Base-by-base conservation (phyloP, 1,140 invertebrate genomes). In the Drosophila aff. region DNA sequence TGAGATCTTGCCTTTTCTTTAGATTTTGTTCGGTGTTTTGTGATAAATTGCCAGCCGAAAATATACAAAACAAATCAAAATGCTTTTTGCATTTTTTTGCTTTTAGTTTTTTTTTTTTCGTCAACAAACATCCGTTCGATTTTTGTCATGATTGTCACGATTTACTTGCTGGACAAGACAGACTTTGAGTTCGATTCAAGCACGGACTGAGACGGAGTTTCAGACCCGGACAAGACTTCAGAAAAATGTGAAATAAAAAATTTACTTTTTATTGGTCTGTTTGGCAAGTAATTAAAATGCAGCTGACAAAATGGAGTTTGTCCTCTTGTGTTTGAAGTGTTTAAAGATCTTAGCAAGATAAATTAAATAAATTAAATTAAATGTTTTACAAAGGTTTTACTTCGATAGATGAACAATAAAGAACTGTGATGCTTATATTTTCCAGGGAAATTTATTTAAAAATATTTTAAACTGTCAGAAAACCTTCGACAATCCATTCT, bases 131-230 rank as follows among this genome's bases (percentile, higher is more conserved):
- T 80, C 76, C 83, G 80, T 86, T 85, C 81, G 79, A 85, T 82
- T 73, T 73, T 89, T 81, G 73, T 72, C 85, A 89, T 90, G 87
- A 89, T 90, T 89, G 84, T 89, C 84, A 90, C 84, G 84, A 89
- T 90, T 89, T 78, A 62, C 58, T 74, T 71, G 80, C 80, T 67
- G 80, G 61, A 81, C 83, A 80, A 68, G 67, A 69, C 76, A 76
- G 62, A 72, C 61, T 62, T 33, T 31, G 47, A 61, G 61, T 82
- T 46, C 55, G 46, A 68, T 67, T 69, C 53, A 59, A 40, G 28
- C 65, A 26, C 23, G 10, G 50, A 36, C 26, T 16, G 41, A 40
- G 26, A n/a, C 18, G n/a, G 21, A 26, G 44, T 31, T 52, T 23
- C 26, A 71, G 36, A 18, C 38, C 28, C 36, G 38, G 46, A 50